These are phyloP conservation scores for Drosophila nasuta DNA, from an alignment of 1,140 invertebrate species.

Conservation along the genomic window DNA sequence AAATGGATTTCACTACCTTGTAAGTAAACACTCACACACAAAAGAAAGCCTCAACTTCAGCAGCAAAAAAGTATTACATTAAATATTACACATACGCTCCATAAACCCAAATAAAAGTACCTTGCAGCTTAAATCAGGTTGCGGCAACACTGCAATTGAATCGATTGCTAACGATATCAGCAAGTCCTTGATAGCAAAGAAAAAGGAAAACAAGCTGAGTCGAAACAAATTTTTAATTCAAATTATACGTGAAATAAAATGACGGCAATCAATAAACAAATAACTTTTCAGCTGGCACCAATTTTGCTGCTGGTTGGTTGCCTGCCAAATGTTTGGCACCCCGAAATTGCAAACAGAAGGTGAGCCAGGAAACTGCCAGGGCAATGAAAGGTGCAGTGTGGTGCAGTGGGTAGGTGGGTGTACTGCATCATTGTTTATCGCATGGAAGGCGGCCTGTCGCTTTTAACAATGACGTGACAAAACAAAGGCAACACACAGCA, in stretches of 20 bases:
- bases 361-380: constrained; percentile 32
- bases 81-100: constrained; percentile 26
- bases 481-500: constrained; percentile 41
- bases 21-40: no score
- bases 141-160: constrained; percentile 29
- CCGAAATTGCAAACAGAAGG: constrained; percentile 36
- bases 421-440: constrained; percentile 21
- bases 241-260: constrained; percentile 46
- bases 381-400: no score
- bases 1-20: no score
- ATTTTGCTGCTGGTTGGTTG: constrained; percentile 15
- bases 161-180: constrained; percentile 34
- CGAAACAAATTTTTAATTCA: constrained; percentile 34
- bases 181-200: constrained; percentile 34
- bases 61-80: constrained; percentile 3
- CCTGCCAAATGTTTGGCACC: constrained; percentile 36
- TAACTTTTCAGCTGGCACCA: constrained; percentile 51
- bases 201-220: neutral
- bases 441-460: constrained; percentile 13
- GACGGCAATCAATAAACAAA: constrained; percentile 55
- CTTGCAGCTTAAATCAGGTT: constrained; percentile 17
- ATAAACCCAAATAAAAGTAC: constrained; percentile 23
- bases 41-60: neutral
- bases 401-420: neutral
- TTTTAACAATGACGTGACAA: constrained; percentile 55